A percentile compares a stretch with the other conserved stretches of the same genome.
Conservation (phyloP, 1,140 invertebrate genomes). For the Akabosia matsudoensis region DNA sequence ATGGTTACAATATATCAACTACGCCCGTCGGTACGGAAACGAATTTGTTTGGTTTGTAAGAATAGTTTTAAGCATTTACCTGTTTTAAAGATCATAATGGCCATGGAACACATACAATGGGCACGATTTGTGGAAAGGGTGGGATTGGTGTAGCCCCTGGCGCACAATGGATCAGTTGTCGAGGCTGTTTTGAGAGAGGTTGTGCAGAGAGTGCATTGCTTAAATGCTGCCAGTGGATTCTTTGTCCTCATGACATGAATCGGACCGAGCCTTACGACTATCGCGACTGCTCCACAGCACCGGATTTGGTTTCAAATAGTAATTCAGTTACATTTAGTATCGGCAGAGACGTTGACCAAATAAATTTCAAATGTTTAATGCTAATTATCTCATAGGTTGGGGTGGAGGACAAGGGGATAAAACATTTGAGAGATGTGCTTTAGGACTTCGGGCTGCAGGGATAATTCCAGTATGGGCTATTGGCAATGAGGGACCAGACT, state of each 20-base stretch:
- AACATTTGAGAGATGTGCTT: background rate
- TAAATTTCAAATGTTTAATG: background rate
- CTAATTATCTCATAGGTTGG: background rate
- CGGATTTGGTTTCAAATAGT: slow-evolving; percentile 5
- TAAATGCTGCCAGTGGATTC: background rate
- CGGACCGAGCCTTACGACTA: background rate
- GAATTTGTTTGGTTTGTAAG: no score
- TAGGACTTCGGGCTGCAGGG: background rate
- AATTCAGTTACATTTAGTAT: no score
- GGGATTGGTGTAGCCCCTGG: slow-evolving; percentile 2
- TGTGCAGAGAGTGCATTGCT: background rate
- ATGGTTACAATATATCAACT: background rate
- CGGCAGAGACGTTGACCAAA: background rate
- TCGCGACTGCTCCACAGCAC: background rate
- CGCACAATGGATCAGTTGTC: background rate
- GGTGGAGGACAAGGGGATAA: background rate
- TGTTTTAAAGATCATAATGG: background rate
- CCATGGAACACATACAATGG: slow-evolving; percentile 10
- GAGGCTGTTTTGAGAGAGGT: background rate
- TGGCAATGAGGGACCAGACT: background rate
- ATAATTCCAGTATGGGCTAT: background rate
- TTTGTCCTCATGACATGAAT: background rate
- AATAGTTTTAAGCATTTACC: no score
- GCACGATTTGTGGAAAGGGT: background rate
- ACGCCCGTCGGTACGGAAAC: no score